Conservation (phyloP, 2,888 invertebrate species). For the Folsomia candida region DNA sequence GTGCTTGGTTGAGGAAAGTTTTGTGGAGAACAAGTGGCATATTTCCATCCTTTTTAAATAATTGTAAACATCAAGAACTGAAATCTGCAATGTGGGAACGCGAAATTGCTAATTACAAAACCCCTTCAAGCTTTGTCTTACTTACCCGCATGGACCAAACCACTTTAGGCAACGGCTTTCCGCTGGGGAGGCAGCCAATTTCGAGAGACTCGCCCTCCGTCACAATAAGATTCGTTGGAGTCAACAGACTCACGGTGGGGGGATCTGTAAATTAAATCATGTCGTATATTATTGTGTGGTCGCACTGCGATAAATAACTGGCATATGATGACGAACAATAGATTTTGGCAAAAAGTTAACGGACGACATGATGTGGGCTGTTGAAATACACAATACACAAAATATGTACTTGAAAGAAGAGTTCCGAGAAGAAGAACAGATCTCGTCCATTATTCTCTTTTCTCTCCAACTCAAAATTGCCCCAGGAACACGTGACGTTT, state of each 20-base stretch:
- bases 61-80: constrained; percentile 12
- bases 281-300: too few relatives aligned
- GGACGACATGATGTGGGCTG: too few relatives aligned
- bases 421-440: too few relatives aligned
- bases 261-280: constrained; percentile 60
- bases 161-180: constrained; percentile 70
- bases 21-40: constrained; percentile 40
- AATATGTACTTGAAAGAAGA: too few relatives aligned
- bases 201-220: constrained; percentile 71
- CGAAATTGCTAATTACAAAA: constrained; percentile 10
- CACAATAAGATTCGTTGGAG: constrained; percentile 70
- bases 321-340: too few relatives aligned
- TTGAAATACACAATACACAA: too few relatives aligned
- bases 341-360: neutral
- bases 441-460: too few relatives aligned
- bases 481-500: too few relatives aligned
- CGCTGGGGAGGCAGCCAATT: constrained; percentile 69
- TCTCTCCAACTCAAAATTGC: too few relatives aligned
- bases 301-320: neutral
- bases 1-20: constrained; percentile 34
- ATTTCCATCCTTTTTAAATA: constrained; percentile 39
- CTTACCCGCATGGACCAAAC: constrained; percentile 66
- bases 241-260: constrained; percentile 66
- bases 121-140: neutral
- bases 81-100: too few relatives aligned